phyloP scores from a whole-genome alignment of 2,113 vertebrate species.

The Zingel zingel region DNA sequence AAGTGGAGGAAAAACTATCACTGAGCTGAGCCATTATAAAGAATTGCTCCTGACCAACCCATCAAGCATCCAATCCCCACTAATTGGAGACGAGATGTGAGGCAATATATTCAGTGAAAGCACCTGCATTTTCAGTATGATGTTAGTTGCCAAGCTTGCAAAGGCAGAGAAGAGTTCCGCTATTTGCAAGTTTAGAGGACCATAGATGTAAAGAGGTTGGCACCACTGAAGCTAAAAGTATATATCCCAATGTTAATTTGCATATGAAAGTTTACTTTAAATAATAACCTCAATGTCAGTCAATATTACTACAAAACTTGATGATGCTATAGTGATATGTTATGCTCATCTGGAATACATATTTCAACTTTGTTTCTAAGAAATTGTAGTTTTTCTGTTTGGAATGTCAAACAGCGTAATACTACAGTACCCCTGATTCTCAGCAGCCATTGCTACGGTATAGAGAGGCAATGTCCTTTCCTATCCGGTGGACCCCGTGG shows the following conservation, averaged over 20 bases:
- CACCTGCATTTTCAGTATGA: constrained; percentile 28
- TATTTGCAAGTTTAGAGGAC: background rate
- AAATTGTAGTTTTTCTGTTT: background rate
- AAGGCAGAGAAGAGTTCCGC: background rate
- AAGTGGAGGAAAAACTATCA: constrained; percentile 33
- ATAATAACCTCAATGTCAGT: background rate
- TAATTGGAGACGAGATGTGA: constrained; percentile 48
- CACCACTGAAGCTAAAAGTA: background rate
- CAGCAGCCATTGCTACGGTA: background rate
- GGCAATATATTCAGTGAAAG: constrained; percentile 23
- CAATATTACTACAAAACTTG: background rate
- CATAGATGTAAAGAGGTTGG: constrained; percentile 1
- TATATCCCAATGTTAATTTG: background rate
- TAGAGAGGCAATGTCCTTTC: too few relatives aligned
- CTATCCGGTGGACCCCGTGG: too few relatives aligned
- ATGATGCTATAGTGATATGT: background rate
- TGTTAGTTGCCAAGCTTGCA: constrained; percentile 8
- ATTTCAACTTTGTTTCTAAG: background rate
- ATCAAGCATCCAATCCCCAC: constrained; percentile 45
- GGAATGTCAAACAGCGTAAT: background rate
- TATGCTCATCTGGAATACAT: background rate
- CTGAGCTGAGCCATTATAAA: constrained; percentile 48
- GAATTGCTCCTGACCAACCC: constrained; percentile 48
- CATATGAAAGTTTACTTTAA: background rate
- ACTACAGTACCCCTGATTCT: background rate